A percentile compares a stretch with the other conserved stretches of the same genome.
Evolutionary conservation across 2,797 vertebrate genomes (phyloP).

Genomic region (Sebastes ruberrimus): DNA sequence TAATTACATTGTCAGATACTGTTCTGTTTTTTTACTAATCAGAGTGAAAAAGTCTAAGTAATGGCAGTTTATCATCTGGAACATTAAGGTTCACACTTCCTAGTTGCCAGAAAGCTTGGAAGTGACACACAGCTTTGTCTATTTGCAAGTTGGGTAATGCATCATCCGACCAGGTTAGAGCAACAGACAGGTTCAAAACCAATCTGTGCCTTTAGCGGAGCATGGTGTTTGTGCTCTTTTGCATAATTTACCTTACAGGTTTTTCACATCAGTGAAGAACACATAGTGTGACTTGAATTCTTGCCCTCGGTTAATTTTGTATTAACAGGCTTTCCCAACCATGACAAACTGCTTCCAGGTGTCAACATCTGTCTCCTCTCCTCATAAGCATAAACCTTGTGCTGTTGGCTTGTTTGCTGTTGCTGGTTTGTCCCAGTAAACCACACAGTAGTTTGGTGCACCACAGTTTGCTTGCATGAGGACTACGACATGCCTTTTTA

Average conservation of each 20-base stretch:
- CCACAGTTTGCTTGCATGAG: background rate
- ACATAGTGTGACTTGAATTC: conserved; percentile 2
- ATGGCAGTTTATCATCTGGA: background rate
- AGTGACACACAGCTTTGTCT: background rate
- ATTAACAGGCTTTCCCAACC: background rate
- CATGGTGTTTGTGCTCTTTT: background rate
- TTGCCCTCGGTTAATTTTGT: background rate
- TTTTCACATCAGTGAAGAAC: background rate
- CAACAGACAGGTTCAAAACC: background rate
- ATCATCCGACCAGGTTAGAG: background rate
- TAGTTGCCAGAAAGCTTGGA: background rate
- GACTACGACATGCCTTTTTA: background rate
- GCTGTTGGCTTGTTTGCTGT: conserved; percentile 10
- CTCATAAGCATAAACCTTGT: background rate
- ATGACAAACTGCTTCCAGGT: conserved; percentile 22
- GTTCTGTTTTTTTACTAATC: background rate
- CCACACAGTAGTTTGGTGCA: background rate
- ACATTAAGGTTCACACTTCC: background rate
- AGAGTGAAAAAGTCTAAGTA: background rate
- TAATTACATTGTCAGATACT: background rate
- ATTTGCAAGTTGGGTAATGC: background rate
- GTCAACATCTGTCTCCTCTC: conserved; percentile 22
- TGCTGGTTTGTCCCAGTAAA: background rate
- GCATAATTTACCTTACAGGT: background rate
- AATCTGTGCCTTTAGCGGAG: background rate